Evolutionary conservation across 2,888 invertebrate species (phyloP).

Genomic region (Magallana nippona): DNA sequence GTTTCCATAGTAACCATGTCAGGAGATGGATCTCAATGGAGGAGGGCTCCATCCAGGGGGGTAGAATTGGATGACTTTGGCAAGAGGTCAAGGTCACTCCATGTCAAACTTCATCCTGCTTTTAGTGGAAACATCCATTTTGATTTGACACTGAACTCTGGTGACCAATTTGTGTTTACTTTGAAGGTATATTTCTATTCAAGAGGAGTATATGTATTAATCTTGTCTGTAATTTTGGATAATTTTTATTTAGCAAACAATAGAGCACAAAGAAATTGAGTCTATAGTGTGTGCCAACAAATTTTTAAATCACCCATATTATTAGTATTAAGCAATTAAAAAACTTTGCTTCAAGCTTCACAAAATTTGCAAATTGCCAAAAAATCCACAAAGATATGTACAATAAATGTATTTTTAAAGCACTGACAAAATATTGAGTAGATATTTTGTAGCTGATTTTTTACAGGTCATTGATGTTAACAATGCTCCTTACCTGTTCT

Average conservation of each 20-base stretch:
- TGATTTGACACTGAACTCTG: slow-evolving; percentile 1
- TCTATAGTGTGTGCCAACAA: too few relatives aligned
- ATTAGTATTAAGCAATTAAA: too few relatives aligned
- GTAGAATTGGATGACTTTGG: background rate
- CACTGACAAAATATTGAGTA: too few relatives aligned
- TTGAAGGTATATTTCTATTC: slow-evolving; percentile 35
- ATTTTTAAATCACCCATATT: too few relatives aligned
- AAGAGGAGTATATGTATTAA: background rate
- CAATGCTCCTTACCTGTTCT: slow-evolving; percentile 39
- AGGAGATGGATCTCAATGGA: background rate
- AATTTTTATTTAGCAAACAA: too few relatives aligned
- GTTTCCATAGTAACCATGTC: background rate
- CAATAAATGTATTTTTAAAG: too few relatives aligned
- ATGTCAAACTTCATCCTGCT: slow-evolving; percentile 8
- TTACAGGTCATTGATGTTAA: slow-evolving; percentile 40
- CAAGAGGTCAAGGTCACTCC: background rate
- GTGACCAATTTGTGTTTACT: background rate
- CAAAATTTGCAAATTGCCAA: too few relatives aligned
- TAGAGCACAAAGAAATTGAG: too few relatives aligned
- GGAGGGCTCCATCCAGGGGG: background rate
- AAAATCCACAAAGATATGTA: too few relatives aligned
- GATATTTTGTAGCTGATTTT: background rate
- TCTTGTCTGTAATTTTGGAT: too few relatives aligned
- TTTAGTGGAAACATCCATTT: slow-evolving; percentile 19
- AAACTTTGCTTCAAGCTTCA: too few relatives aligned